Evolutionary conservation across 1,140 invertebrate genomes (phyloP), one percentile per base, ranked within the genome.

Genomic region (Oryzaephilus surinamensis): DNA sequence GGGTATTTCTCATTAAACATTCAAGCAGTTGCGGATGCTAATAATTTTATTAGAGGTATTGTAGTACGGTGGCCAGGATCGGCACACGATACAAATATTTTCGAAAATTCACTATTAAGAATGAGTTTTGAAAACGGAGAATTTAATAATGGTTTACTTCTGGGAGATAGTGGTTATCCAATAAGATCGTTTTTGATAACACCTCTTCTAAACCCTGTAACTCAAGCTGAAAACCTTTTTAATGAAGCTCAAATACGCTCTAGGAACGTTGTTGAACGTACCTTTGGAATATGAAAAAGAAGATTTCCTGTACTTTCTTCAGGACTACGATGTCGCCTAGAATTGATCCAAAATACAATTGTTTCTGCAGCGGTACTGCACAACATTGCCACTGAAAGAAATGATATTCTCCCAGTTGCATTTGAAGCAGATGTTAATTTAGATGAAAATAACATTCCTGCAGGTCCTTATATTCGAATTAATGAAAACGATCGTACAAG

Each of bases 1-100:
- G 52, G 48, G 13, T 64, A 52, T 46, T 64, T 64, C 46, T 62
- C 63, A 6, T 45, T 64, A n/a, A 64, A 64, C 36, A 56, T 64
- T 5, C 61, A 63, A 46, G 48, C 50, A 5, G 45, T 63, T 14
- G 56, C 48, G 38, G 54, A 58, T 50, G 34, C 54, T 31, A 45
- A 60, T 36, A 36, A 60, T 15, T 38, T 54, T 44, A 52, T 64
- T 26, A 46, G 37, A 11, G 44, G 64, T 48, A 51, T 66, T 41
- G 54, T 64, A 27, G 59, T 56, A 41, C 51, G 57, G 15, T 65
- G 60, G 54, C 62, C 58, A 29, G 59, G 61, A 28, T 52, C 53
- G 21, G 37, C 52, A 5, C 58, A 65, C 41, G 60, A 63, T 49
- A 38, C 37, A 5, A 43, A 40, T 17, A 57, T 61, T 26, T 62